A percentile compares a stretch with the other conserved stretches of the same genome.
Evolutionary conservation across 2,888 invertebrate genomes (phyloP).

Genomic region (Carpatolechia fugitivella): DNA sequence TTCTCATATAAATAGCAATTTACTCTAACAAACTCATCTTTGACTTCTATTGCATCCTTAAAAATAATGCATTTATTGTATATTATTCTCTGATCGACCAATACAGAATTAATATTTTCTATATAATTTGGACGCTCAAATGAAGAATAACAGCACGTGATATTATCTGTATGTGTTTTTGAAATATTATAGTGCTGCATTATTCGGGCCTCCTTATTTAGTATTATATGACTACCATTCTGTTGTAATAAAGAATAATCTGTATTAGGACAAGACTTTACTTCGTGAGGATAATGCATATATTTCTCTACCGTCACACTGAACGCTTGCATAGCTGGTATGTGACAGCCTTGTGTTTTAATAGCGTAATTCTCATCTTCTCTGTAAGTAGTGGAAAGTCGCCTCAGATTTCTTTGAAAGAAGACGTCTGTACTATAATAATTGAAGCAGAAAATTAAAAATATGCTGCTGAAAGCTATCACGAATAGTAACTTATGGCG

Average conservation of each 20-base stretch:
- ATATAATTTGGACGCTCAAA: constrained; percentile 54
- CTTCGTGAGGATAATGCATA: not conserved
- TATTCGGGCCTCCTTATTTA: not conserved
- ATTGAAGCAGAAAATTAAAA: not conserved
- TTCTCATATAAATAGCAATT: constrained; percentile 81
- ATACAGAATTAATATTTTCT: not conserved
- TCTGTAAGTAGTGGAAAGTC: not conserved
- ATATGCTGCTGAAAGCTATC: not conserved
- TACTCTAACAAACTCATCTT: constrained; percentile 83
- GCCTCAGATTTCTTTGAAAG: not conserved
- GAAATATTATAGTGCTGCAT: not conserved
- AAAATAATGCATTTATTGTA: constrained; percentile 68
- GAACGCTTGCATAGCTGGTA: not conserved
- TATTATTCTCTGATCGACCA: constrained; percentile 42
- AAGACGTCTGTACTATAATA: not conserved
- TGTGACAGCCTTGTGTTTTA: not conserved
- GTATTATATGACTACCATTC: not conserved
- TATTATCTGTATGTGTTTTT: not conserved
- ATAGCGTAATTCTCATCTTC: not conserved
- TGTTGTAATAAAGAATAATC: not conserved
- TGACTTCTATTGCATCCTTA: constrained; percentile 44
- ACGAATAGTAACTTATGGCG: not conserved
- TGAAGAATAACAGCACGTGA: constrained; percentile 76
- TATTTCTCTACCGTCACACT: not conserved
- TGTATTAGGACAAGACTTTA: not conserved